Evolutionary conservation across 2,888 invertebrate genomes (phyloP).

Genomic region (Parochlus steinenii): DNA sequence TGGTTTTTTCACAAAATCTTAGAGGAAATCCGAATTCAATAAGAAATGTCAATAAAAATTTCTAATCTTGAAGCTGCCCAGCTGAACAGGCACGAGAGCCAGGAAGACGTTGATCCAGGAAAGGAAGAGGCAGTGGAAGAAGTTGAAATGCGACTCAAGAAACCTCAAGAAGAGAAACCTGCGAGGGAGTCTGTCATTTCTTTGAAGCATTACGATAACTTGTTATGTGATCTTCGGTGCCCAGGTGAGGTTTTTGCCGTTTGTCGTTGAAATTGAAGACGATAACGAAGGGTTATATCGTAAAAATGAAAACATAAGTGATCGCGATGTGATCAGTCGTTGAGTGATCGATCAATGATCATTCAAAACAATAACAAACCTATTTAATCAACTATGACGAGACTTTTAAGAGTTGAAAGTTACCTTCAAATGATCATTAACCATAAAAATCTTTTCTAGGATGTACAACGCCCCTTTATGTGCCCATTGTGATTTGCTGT

Average conservation of each 20-base stretch:
- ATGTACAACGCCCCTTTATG: slow-evolving; percentile 27
- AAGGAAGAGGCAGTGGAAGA: slow-evolving; percentile 5
- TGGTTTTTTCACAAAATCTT: too few relatives aligned
- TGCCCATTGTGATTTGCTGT: slow-evolving; percentile 25
- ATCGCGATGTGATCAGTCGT: too few relatives aligned
- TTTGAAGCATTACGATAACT: slow-evolving; percentile 24
- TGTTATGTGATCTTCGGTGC: slow-evolving; percentile 28
- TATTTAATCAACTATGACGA: not conserved
- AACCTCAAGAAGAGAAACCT: slow-evolving; percentile 1
- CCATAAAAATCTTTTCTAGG: too few relatives aligned
- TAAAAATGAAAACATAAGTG: too few relatives aligned
- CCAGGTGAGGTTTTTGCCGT: slow-evolving; percentile 27
- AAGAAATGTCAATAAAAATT: too few relatives aligned
- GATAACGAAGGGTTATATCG: too few relatives aligned
- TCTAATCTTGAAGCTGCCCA: too few relatives aligned
- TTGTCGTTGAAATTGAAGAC: slow-evolving; percentile 4
- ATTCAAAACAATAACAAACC: not conserved
- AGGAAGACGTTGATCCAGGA: too few relatives aligned
- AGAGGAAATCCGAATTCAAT: too few relatives aligned
- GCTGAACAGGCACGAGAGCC: too few relatives aligned
- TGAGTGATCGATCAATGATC: not conserved
- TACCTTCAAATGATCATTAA: too few relatives aligned
- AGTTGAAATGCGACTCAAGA: slow-evolving; percentile 3
- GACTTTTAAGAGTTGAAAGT: too few relatives aligned
- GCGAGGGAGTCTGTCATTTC: slow-evolving; percentile 16